These are phyloP conservation scores for Petrocephalus microphthalmus DNA, from an alignment of 2,113 vertebrate genomes.

Conservation along the genomic window DNA sequence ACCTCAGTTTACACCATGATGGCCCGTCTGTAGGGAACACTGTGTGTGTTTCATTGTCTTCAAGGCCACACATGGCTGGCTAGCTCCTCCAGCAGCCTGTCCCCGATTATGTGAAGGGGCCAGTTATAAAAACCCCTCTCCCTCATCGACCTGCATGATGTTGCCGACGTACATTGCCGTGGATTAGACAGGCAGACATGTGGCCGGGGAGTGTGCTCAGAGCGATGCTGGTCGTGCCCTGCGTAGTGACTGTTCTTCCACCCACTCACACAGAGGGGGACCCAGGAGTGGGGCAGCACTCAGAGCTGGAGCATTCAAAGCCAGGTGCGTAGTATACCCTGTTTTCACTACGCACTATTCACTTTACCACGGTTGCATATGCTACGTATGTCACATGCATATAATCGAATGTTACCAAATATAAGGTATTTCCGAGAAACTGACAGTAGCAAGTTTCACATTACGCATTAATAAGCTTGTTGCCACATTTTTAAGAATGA, in stretches of 20 bases:
- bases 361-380: neutral
- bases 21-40: neutral
- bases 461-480: neutral
- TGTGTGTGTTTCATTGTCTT: slow-evolving; percentile 16
- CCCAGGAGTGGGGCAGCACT: slow-evolving; percentile 11
- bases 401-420: neutral
- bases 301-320: neutral
- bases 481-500: neutral
- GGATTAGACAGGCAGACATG: slow-evolving; percentile 17
- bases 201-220: slow-evolving; percentile 24
- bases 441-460: neutral
- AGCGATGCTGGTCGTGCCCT: slow-evolving; percentile 31
- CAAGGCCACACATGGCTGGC: slow-evolving; percentile 48
- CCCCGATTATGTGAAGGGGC: slow-evolving; percentile 28
- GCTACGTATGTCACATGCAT: neutral
- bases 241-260: slow-evolving; percentile 25
- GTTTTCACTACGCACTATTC: neutral
- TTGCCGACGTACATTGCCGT: slow-evolving; percentile 8
- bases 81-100: slow-evolving; percentile 35
- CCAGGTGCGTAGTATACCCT: slow-evolving; percentile 45
- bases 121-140: slow-evolving; percentile 38
- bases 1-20: neutral
- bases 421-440: neutral
- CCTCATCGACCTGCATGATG: slow-evolving; percentile 32
- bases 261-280: slow-evolving; percentile 11